Base-by-base conservation (phyloP, 1,140 invertebrate species). In the Nephila pilipes region DNA sequence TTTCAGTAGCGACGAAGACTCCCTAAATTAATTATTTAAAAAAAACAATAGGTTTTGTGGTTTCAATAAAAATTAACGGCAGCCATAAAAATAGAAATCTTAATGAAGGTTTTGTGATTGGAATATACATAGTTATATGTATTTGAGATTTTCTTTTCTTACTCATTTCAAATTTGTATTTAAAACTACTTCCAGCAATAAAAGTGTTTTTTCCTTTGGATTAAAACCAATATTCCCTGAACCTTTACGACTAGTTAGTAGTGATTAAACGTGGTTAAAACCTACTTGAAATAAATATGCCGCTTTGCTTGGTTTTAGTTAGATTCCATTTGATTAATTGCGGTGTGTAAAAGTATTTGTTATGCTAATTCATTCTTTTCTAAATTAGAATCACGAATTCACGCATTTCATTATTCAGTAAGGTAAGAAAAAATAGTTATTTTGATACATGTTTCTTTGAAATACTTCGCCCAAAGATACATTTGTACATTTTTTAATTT, bases 21-120 rank as follows among this genome's bases (percentile, higher is more conserved):
- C 29, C 25, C 69, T 75, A 75, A 75, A 36, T 75, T 75, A 75
- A 75, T 75, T 75, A 75, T 36, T 16, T 32, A 29, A 75, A 75
- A 75, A 32, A 32, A 36, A 36, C 29, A 20, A 75, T 32, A 75
- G 29, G 18, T 32, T 20, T 36, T 14, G 29, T 36, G 29, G 29
- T 32, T 32, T 32, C 25, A 75, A 29, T 32, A 5, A 75, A 36
- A 75, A 32, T 36, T 20, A 32, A 36, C 69, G 69, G 32, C 18
- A 14, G 3, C 29, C 2, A 32, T 75, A 75, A 75, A 75, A 75
- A 75, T 75, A 32, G 16, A 32, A 75, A 32, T 75, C 69, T 36
- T 75, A 75, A 75, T 75, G 69, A 36, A 75, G 16, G 16, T 75
- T 75, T 36, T 75, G 25, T 32, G 69, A 75, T 75, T 75, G 18